Evolutionary conservation across 2,113 vertebrate species (phyloP), one percentile per base, ranked within the genome.

Genomic region (Desmodus rotundus): DNA sequence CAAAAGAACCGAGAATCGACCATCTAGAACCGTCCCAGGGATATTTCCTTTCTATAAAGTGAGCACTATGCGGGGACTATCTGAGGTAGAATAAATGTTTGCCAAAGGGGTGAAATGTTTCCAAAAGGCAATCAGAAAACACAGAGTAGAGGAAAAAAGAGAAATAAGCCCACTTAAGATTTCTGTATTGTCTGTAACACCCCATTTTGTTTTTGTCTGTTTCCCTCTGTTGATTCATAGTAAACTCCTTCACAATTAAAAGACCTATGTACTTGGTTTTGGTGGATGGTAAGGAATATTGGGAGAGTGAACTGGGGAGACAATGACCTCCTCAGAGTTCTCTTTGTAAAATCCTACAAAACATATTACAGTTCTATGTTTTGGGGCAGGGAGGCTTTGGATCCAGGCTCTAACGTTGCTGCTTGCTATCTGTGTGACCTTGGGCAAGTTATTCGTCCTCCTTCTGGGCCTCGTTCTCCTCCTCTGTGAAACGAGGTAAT

Each of bases 51-150:
- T 87, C 91, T 87, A 87, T 73, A 63, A 0, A 15, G 43, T 58
- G 15, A 91, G 78, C 19, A 88, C 54, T 67, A 11, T 45, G 11
- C n/a, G 41, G 91, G 41, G 68, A 36, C 8, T 74, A 52, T 67
- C 63, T 78, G 41, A 74, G 47, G 24, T 85, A 65, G 24, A 91
- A 87, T 24, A 56, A 76, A 17, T 76, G 26, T 88, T 43, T 84
- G 16, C n/a, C 22, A 87, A 45, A 52, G 61, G 31, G 91, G 58
- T 50, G 68, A 77, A 65, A 65, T 3, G 47, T 86, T 93, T 61
- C 15, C 61, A 87, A 83, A 96, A 91, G 24, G 67, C 22, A 93
- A 65, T 78, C 70, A 87, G 88, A 91, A 80, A 80, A 90, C 91
- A 82, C 2, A 84, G 54, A 91, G 16, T 28, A 33, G 31, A 33